A percentile compares a stretch with the other conserved stretches of the same genome.
Evolutionary conservation across 2,888 invertebrate genomes (phyloP).

Genomic region (Phanerotoma sp.): DNA sequence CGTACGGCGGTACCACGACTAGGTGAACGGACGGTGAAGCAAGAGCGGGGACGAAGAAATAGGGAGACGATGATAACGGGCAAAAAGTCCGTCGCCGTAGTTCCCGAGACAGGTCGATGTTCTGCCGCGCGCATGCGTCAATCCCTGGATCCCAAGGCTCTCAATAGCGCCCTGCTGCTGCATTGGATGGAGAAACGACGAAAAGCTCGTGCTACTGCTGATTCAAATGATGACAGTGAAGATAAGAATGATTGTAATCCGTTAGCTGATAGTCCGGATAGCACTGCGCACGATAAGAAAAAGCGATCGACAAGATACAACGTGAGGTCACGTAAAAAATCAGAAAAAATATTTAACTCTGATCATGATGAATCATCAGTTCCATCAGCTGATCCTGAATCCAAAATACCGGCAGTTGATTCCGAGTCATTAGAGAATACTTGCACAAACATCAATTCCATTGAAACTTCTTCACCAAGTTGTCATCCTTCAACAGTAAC

Average conservation of each 20-base stretch:
- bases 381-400: constrained; percentile 7
- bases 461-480: constrained; percentile 13
- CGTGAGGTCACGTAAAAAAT: too few relatives aligned
- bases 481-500: constrained; percentile 19
- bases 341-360: background rate
- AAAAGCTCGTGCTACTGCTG: constrained; percentile 1
- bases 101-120: constrained; percentile 40
- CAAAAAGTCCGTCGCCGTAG: constrained; percentile 27
- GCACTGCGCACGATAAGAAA: background rate
- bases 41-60: constrained; percentile 24
- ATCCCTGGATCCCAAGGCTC: constrained; percentile 58
- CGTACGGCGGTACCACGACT: constrained; percentile 31
- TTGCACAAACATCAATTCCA: constrained; percentile 15
- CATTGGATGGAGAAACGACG: constrained; percentile 50
- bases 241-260: too few relatives aligned
- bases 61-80: constrained; percentile 25
- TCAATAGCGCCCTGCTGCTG: constrained; percentile 58
- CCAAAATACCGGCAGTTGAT: constrained; percentile 27
- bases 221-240: background rate
- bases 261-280: background rate
- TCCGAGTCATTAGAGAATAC: constrained; percentile 29
- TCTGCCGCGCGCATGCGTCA: constrained; percentile 46
- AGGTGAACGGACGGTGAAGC: constrained; percentile 23
- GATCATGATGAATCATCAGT: constrained; percentile 15
- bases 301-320: background rate